Base-by-base conservation (phyloP, 2,113 vertebrate genomes). In the Turdus rufiventris region DNA sequence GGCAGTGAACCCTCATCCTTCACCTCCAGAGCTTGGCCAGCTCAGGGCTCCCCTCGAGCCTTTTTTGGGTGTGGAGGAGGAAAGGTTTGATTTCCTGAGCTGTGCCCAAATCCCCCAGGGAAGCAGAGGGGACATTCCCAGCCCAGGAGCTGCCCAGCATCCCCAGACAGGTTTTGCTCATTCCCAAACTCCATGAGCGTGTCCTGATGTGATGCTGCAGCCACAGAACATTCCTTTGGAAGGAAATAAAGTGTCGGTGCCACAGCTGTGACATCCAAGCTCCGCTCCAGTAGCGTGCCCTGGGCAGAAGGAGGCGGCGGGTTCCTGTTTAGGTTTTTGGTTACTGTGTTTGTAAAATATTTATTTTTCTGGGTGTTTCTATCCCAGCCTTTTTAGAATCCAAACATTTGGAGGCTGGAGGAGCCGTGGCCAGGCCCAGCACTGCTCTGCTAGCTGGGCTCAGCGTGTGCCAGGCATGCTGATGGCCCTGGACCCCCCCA, bases 281-380 rank as follows among this genome's bases (percentile, higher is more conserved):
- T 6, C 62, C 0, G 60, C 60, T 80, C 48, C 85, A 5, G 94
- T 91, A 94, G 94, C 93, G 1, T 58, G 87, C 51, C 6, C 81
- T 6, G 87, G 87, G 95, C 97, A 96, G 80, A 38, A 57, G 61
- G 72, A 81, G 85, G 88, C 67, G 1, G 71, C 3, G 18, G 84
- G 94, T 90, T 97, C 94, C 89, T 96, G 92, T 96, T 97, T 94
- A 93, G 93, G 94, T 96, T 94, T 96, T 96, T 3, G 16, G 96
- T 97, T 96, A 91, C 96, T 61, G 33, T 87, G 89, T 96, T 95
- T 92, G 90, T 94, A 93, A 95, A 96, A 95, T 94, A 96, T 96
- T 97, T 96, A 94, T 94, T 97, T 97, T 96, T 80, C 95, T 91
- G 92, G 92, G 92, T 96, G 92, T 96, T 96, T 96, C 96, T 90